phyloP scores from a whole-genome alignment of 1,140 invertebrate species.

The Pogonus chalceus region DNA sequence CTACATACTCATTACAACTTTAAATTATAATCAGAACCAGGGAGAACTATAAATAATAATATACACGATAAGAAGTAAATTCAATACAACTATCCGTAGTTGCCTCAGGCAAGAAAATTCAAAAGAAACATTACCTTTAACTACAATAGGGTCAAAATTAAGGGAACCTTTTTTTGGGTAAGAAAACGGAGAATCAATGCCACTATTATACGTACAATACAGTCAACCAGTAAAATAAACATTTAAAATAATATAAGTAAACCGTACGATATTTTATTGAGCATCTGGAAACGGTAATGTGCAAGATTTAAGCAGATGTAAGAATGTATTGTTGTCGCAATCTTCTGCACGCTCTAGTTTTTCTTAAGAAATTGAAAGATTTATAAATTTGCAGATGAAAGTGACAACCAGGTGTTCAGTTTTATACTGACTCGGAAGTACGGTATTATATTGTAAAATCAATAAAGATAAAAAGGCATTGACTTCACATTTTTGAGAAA shows the following conservation, averaged over 20 bases:
- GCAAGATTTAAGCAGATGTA: not conserved
- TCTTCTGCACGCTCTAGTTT: too few species aligned
- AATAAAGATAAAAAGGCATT: too few species aligned
- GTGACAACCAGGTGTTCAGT: too few species aligned
- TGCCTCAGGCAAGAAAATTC: not conserved
- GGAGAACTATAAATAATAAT: constrained; percentile 1
- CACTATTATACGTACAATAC: not conserved
- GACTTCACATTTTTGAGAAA: too few species aligned
- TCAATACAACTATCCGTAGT: not conserved
- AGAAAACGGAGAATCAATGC: too few species aligned
- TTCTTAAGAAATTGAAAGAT: too few species aligned
- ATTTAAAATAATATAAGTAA: not conserved
- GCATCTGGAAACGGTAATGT: not conserved
- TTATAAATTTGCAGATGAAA: too few species aligned
- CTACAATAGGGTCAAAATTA: not conserved
- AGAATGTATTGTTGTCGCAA: not conserved
- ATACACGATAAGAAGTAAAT: not conserved
- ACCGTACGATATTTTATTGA: not conserved
- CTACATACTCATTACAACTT: too few species aligned
- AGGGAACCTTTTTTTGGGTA: not conserved
- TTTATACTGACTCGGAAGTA: too few species aligned
- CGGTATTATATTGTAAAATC: too few species aligned
- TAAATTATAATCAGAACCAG: not conserved
- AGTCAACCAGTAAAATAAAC: not conserved
- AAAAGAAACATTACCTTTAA: not conserved